Evolutionary conservation across 2,113 vertebrate genomes (phyloP).

Genomic region (Salminus brasiliensis): DNA sequence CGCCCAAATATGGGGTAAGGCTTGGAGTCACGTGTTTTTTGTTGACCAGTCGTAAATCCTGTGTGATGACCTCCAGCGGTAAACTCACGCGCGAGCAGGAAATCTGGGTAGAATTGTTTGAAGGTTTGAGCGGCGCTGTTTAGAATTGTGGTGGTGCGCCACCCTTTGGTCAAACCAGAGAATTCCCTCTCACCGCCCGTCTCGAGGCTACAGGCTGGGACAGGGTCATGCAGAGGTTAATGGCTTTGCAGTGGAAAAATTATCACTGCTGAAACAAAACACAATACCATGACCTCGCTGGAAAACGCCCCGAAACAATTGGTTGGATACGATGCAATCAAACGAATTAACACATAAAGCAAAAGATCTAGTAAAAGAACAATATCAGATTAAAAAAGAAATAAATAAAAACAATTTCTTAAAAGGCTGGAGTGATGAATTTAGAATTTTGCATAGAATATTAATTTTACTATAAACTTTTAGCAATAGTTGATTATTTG

Average conservation of each 20-base stretch:
- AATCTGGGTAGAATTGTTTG: constrained; percentile 87
- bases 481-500: too few relatives aligned
- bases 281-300: constrained; percentile 58
- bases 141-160: constrained; percentile 87
- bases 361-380: too few relatives aligned
- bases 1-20: constrained; percentile 99
- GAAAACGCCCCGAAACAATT: background rate
- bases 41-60: constrained; percentile 99
- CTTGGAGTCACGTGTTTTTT: constrained; percentile 98
- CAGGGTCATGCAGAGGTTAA: constrained; percentile 93
- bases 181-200: constrained; percentile 65
- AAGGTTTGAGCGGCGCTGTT: constrained; percentile 68
- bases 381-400: background rate
- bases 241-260: constrained; percentile 86
- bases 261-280: constrained; percentile 80
- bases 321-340: background rate
- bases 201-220: constrained; percentile 69
- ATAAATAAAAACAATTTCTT: background rate
- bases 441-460: too few relatives aligned
- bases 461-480: too few relatives aligned
- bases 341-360: background rate
- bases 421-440: too few relatives aligned
- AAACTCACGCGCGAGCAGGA: constrained; percentile 94
- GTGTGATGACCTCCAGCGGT: constrained; percentile 99
- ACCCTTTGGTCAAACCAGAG: constrained; percentile 80